Evolutionary conservation across 2,888 invertebrate genomes (phyloP).

Genomic region (Tetragonula carbonaria): DNA sequence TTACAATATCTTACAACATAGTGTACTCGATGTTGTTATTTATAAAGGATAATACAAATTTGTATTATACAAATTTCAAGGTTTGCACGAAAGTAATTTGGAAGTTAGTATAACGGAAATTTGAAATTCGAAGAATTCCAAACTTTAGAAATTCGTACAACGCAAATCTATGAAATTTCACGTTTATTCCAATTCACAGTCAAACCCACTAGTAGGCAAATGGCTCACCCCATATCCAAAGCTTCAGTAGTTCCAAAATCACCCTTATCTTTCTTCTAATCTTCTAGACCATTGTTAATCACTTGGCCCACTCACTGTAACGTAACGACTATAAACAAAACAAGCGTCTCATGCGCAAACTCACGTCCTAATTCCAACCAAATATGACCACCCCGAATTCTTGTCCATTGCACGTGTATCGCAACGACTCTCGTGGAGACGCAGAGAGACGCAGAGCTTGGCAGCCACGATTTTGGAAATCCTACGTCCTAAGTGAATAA

Average conservation of each 20-base stretch:
- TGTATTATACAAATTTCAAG: too few species aligned
- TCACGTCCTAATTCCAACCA: background rate
- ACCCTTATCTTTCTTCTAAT: too few species aligned
- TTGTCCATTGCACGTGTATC: constrained; percentile 2
- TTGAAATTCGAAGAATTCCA: too few species aligned
- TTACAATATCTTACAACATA: background rate
- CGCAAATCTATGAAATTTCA: too few species aligned
- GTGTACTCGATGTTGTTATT: too few species aligned
- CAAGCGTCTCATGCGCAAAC: background rate
- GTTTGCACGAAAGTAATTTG: too few species aligned
- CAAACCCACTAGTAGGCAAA: background rate
- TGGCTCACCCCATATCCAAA: background rate
- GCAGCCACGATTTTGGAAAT: constrained; percentile 61
- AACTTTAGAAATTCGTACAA: too few species aligned
- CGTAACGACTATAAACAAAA: background rate
- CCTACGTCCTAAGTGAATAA: constrained; percentile 71
- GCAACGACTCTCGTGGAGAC: background rate
- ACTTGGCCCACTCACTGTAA: background rate
- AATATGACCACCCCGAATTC: background rate
- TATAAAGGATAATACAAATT: too few species aligned
- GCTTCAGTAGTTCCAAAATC: background rate
- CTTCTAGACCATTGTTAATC: background rate
- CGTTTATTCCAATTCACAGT: background rate
- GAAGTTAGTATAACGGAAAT: too few species aligned
- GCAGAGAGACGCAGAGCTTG: constrained; percentile 5